Evolutionary conservation across 2,113 vertebrate species (phyloP).

Genomic region (Rhinichthys klamathensis): DNA sequence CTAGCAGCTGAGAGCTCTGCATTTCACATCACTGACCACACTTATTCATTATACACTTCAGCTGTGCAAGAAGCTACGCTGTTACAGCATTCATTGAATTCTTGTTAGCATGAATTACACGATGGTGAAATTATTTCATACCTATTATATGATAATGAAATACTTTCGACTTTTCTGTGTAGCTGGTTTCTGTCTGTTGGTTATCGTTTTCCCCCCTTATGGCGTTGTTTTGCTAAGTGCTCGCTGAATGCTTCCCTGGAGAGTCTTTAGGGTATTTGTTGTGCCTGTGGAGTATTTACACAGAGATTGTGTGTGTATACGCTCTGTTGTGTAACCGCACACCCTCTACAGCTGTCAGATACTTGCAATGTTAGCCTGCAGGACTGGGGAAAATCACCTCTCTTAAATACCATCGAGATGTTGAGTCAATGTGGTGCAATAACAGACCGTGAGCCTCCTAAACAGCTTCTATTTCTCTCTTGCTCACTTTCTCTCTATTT

Average conservation of each 20-base stretch:
- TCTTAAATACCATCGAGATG: constrained; percentile 52
- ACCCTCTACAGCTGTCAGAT: constrained; percentile 53
- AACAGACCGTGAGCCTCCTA: constrained; percentile 22
- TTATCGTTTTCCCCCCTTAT: constrained; percentile 5
- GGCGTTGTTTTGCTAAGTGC: constrained; percentile 32
- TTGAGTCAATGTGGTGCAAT: constrained; percentile 50
- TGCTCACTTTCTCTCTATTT: constrained; percentile 44
- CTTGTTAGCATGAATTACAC: constrained; percentile 16
- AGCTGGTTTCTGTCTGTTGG: neutral
- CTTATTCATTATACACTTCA: constrained; percentile 60
- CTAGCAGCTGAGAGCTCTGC: neutral
- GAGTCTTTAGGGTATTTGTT: constrained; percentile 50
- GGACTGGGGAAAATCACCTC: constrained; percentile 49
- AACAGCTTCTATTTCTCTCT: neutral
- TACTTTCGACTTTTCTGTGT: neutral
- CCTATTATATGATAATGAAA: constrained; percentile 10
- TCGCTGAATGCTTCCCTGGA: constrained; percentile 33
- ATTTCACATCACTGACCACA: constrained; percentile 36
- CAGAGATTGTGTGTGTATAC: constrained; percentile 39
- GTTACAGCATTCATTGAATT: neutral
- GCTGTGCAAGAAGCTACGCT: neutral
- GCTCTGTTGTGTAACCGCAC: constrained; percentile 45
- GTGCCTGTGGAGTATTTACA: constrained; percentile 49
- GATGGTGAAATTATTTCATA: neutral
- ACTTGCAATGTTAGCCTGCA: constrained; percentile 25